A percentile compares a stretch with the other conserved stretches of the same genome.
These are phyloP conservation scores for honey bee (Apis mellifera) DNA, from an alignment of 1,140 invertebrate species.

Conservation along the genomic window DNA sequence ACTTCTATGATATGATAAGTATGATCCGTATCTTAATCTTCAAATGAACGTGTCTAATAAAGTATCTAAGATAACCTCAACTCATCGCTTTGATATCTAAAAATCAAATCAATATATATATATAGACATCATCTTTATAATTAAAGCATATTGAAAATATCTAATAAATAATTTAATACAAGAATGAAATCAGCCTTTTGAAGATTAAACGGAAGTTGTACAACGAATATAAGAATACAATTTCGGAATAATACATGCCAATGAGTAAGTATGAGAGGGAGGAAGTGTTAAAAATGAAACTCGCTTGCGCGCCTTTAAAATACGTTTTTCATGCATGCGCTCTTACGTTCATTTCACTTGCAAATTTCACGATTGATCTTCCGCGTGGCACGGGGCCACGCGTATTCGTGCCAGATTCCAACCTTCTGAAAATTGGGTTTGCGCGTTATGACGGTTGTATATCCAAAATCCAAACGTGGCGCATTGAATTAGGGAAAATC, in stretches of 20 bases:
- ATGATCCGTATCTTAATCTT: too few relatives aligned
- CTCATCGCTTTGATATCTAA: too few relatives aligned
- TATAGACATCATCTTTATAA: too few relatives aligned
- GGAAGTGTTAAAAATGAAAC: slow-evolving; percentile 23
- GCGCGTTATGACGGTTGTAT: slow-evolving; percentile 10
- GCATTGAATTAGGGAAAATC: slow-evolving; percentile 25
- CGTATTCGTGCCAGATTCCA: neutral
- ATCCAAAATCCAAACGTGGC: slow-evolving; percentile 3
- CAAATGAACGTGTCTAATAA: too few relatives aligned
- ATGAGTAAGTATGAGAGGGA: too few relatives aligned
- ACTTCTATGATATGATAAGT: too few relatives aligned
- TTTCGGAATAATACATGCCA: neutral
- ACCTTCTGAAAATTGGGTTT: slow-evolving; percentile 18
- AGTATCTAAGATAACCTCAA: too few relatives aligned
- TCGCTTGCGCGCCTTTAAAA: slow-evolving; percentile 1
- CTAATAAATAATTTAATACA: too few relatives aligned
- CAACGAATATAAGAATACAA: neutral
- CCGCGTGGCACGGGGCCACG: neutral
- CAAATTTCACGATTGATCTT: slow-evolving; percentile 49
- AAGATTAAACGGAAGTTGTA: neutral
- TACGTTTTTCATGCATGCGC: slow-evolving; percentile 33
- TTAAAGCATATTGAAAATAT: too few relatives aligned
- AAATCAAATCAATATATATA: too few relatives aligned
- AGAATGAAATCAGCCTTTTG: too few relatives aligned
- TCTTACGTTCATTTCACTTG: slow-evolving; percentile 48